Evolutionary conservation across 37 sponge, comb jelly and placozoan species (phyloP).

Genomic region (Amphimedon queenslandica): DNA sequence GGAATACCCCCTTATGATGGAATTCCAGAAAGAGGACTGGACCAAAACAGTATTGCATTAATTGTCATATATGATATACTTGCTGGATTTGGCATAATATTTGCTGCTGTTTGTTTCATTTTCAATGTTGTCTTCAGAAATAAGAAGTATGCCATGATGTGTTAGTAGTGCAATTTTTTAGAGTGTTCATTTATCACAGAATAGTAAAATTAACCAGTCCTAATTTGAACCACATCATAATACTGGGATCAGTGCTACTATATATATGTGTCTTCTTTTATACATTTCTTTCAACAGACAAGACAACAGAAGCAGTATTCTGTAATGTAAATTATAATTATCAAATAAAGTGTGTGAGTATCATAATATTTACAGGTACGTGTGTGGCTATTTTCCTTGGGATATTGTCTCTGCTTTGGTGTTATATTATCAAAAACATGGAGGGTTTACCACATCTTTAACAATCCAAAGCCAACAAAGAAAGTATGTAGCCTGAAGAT

Average conservation of each 20-base stretch:
- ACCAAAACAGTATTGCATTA: background rate
- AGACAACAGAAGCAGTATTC: background rate
- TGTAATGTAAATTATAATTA: slow-evolving; percentile 7
- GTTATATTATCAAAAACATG: slow-evolving; percentile 31
- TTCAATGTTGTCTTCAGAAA: slow-evolving; percentile 20
- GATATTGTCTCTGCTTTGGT: slow-evolving; percentile 33
- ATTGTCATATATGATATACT: background rate
- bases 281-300: background rate
- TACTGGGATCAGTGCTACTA: slow-evolving; percentile 1
- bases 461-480: slow-evolving; percentile 34
- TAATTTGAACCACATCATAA: slow-evolving; percentile 10
- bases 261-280: slow-evolving; percentile 10
- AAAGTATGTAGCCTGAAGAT: background rate
- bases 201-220: slow-evolving; percentile 20
- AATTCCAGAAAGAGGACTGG: background rate
- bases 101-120: slow-evolving; percentile 2
- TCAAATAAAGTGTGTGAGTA: background rate
- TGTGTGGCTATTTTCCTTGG: slow-evolving; percentile 1
- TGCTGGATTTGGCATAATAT: background rate
- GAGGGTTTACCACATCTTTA: slow-evolving; percentile 45
- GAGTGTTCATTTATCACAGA: background rate
- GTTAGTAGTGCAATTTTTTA: background rate
- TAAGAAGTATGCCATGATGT: background rate
- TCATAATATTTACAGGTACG: background rate
- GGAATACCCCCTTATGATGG: slow-evolving; percentile 19